phyloP scores from a whole-genome alignment of 2,113 vertebrate genomes.

The Pan troglodytes region NHGRI_mPanTro3-v2.1_pri NC_072401.2:28992001-28992500 shows the following conservation, averaged over 20 bases:
- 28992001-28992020: not conserved
- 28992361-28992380: not conserved
- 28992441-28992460: not conserved
- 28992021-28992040: not conserved
- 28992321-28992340: not conserved
- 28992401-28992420: not conserved
- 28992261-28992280: not conserved
- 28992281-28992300: not conserved
- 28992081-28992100: not conserved
- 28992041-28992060: not conserved
- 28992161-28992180: not conserved
- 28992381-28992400: not conserved
- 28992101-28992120: not conserved
- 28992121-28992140: not conserved
- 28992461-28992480: not conserved
- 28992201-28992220: not conserved
- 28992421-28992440: not conserved
- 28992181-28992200: not conserved
- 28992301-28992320: not conserved
- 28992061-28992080: not conserved
- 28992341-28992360: not conserved
- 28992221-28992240: not conserved
- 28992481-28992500: no score
- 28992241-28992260: not conserved
- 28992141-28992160: not conserved